These are phyloP conservation scores for Chitala chitala DNA, from an alignment of 2,113 vertebrate genomes.

Conservation along the genomic window DNA sequence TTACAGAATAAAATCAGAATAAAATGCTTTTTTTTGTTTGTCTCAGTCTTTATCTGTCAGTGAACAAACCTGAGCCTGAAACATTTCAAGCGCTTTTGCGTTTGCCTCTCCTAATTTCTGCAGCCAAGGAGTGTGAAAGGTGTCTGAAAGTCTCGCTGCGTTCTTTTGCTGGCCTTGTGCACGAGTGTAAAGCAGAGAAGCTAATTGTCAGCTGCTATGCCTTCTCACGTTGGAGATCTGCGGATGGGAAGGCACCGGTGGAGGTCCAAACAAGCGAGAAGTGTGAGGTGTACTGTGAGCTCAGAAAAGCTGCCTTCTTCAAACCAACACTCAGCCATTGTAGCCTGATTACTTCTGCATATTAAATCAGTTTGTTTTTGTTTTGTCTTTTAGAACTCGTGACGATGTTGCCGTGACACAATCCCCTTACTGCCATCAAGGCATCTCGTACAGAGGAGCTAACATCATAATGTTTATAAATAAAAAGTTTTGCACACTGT, in stretches of 20 bases:
- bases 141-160: not conserved
- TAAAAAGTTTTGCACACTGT: not conserved
- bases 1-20: not conserved
- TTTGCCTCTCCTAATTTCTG: not conserved
- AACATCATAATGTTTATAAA: not conserved
- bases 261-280: not conserved
- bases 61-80: not conserved
- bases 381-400: conserved; percentile 6
- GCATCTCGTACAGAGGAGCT: not conserved
- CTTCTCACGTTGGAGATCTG: not conserved
- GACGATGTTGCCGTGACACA: conserved; percentile 5
- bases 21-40: not conserved
- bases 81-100: not conserved
- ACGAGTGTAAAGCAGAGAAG: not conserved
- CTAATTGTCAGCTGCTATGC: not conserved
- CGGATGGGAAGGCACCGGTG: not conserved
- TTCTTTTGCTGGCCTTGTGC: not conserved
- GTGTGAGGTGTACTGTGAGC: not conserved
- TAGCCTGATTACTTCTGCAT: not conserved
- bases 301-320: not conserved
- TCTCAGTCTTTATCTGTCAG: not conserved
- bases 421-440: not conserved
- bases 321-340: not conserved
- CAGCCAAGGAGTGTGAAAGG: not conserved
- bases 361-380: conserved; percentile 12